Evolutionary conservation across 2,888 invertebrate genomes (phyloP).

Genomic region (Drosophila mulleri): DNA sequence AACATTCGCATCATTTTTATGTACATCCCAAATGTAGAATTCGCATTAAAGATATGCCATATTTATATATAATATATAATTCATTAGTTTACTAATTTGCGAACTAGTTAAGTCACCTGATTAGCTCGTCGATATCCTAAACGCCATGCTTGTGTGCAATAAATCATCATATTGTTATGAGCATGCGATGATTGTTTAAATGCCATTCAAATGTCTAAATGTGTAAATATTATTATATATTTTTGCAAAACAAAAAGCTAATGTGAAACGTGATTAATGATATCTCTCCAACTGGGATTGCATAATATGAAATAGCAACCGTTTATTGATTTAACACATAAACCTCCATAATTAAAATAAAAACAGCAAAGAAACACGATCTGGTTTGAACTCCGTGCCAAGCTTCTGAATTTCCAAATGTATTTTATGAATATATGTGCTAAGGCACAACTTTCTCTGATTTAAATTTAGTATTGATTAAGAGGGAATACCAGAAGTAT

Average conservation of each 20-base stretch:
- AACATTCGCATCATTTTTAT: not conserved
- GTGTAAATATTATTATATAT: not conserved
- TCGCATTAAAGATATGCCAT: slow-evolving; percentile 35
- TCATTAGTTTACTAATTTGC: slow-evolving; percentile 10
- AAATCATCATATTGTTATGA: not conserved
- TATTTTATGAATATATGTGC: not conserved
- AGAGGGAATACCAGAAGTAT: not conserved
- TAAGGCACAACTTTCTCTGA: not conserved
- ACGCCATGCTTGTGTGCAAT: slow-evolving; percentile 1
- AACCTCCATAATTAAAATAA: not conserved
- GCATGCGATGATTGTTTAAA: not conserved
- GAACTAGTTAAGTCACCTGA: slow-evolving; percentile 17
- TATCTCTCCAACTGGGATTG: not conserved
- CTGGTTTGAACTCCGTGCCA: not conserved
- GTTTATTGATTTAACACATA: not conserved
- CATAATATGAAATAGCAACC: not conserved
- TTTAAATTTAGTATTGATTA: not conserved
- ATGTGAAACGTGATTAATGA: not conserved
- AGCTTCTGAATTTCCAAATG: not conserved
- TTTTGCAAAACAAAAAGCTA: not conserved
- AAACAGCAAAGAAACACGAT: not conserved
- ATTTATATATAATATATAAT: slow-evolving; percentile 2
- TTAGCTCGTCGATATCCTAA: no score
- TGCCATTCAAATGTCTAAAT: not conserved
- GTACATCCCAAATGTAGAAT: slow-evolving; percentile 37